Percentiles rank a stretch among this genome's conserved stretches.
phyloP scores from a whole-genome alignment of 2,888 invertebrate genomes.

The Plagodis pulveraria region DNA sequence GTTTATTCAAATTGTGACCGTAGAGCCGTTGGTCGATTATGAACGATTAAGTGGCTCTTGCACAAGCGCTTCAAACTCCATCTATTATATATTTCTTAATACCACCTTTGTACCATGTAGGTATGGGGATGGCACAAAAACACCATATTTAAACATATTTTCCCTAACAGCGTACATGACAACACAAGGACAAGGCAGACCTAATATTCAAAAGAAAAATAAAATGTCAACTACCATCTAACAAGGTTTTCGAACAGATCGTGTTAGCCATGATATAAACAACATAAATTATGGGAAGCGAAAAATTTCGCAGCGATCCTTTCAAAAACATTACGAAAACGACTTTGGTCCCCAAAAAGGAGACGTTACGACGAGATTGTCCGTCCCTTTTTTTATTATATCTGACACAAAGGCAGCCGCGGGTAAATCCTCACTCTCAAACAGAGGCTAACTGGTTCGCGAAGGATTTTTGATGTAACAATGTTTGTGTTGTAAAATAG shows the following conservation, averaged over 20 bases:
- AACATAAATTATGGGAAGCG: constrained; percentile 7
- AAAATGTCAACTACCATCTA: background rate
- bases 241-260: background rate
- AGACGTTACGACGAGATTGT: constrained; percentile 16
- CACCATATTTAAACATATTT: no score
- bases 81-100: no score
- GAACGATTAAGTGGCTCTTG: no score
- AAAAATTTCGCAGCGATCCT: constrained; percentile 9
- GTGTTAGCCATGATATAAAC: background rate
- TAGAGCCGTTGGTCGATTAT: no score
- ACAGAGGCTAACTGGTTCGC: constrained; percentile 23
- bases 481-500: background rate
- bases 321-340: constrained; percentile 14
- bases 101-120: no score
- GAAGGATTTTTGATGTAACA: constrained; percentile 7
- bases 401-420: constrained; percentile 52
- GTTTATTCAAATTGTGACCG: no score
- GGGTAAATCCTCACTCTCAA: constrained; percentile 51
- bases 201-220: no score
- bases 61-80: no score
- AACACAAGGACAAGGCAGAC: no score
- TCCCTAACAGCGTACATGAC: no score
- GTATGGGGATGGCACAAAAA: no score
- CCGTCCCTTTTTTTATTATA: constrained; percentile 58
- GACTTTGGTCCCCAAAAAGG: constrained; percentile 7